Evolutionary conservation across 2,888 invertebrate species (phyloP), one percentile per base, ranked within the genome.

Genomic region (Stenoptilia bipunctidactyla): DNA sequence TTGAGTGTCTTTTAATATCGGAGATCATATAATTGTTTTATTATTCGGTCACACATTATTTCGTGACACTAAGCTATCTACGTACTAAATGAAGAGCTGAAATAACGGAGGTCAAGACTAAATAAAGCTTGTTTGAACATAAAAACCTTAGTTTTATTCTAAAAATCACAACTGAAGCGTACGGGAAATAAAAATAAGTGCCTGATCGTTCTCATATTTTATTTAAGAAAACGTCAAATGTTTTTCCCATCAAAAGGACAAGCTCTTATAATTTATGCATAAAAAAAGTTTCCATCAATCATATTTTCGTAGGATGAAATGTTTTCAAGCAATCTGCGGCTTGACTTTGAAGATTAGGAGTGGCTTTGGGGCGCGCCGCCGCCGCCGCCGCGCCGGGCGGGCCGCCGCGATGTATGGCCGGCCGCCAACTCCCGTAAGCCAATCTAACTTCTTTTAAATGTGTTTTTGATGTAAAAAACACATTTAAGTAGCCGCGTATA

Each of bases 361-460:
- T 51, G 70, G 68, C 70, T 73, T 68, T 58, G 61, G 63, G 68
- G 69, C 71, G 72, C 69, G 69, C 69, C 71, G 73, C 69, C 74
- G 63, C n/a, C 4, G 20, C 20, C 4, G 8, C 3, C 8, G 20
- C 8, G 20, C 20, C 20, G 20, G n/a, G 62, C 62, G 67, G 72
- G 72, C 68, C 73, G 72, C 68, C 63, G 68, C 68, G 67, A 69
- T 70, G 72, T 71, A 73, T 80, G 80, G 77, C 71, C 69, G 63
- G 57, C 53, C 66, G 79, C 79, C 80, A 79, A 79, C 75, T 79
- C 73, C 68, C 57, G 66, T 76, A 77, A 82, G 80, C 82, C 80
- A 83, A 83, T 83, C 74, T 83, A 83, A 82, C 82, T 82, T 83
- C 79, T 80, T 82, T 79, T 80, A 82, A 83, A 83, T 80, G 77